These are phyloP conservation scores for Drosophila melanocephala DNA, from an alignment of 2,888 invertebrate genomes.

Conservation along the genomic window DNA sequence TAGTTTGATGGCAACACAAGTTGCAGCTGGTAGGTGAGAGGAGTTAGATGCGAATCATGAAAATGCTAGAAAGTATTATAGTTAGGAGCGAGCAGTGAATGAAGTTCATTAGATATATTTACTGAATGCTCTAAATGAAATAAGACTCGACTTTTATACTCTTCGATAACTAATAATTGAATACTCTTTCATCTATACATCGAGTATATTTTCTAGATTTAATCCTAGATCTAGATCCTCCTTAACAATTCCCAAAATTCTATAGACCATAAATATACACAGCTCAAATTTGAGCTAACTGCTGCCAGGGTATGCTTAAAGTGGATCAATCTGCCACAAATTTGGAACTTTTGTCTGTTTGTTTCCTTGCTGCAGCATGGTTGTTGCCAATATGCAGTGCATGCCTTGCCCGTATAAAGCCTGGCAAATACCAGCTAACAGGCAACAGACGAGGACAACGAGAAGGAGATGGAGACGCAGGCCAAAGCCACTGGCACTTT, in stretches of 20 bases:
- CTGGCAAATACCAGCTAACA: constrained; percentile 55
- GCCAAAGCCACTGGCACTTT: constrained; percentile 56
- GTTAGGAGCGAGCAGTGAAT: not conserved
- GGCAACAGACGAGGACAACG: not conserved
- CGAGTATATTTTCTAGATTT: not conserved
- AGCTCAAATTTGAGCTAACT: not conserved
- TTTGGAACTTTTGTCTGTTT: constrained; percentile 12
- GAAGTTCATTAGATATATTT: not conserved
- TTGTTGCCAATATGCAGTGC: constrained; percentile 78
- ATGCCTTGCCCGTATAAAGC: constrained; percentile 78
- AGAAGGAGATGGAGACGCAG: not conserved
- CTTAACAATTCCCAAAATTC: not conserved
- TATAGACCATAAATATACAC: not conserved
- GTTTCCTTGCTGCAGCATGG: constrained; percentile 45
- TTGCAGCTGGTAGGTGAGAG: too few relatives aligned
- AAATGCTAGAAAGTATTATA: not conserved
- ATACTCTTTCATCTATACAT: rapidly evolving
- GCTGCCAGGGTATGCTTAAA: constrained; percentile 16
- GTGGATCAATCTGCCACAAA: not conserved
- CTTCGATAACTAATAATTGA: not conserved
- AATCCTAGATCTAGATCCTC: not conserved
- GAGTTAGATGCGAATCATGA: not conserved
- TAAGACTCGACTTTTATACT: not conserved
- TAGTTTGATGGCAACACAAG: not conserved
- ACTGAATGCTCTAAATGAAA: not conserved